Base-by-base conservation (phyloP, 2,888 invertebrate genomes). In the Sphinx pinastri region DNA sequence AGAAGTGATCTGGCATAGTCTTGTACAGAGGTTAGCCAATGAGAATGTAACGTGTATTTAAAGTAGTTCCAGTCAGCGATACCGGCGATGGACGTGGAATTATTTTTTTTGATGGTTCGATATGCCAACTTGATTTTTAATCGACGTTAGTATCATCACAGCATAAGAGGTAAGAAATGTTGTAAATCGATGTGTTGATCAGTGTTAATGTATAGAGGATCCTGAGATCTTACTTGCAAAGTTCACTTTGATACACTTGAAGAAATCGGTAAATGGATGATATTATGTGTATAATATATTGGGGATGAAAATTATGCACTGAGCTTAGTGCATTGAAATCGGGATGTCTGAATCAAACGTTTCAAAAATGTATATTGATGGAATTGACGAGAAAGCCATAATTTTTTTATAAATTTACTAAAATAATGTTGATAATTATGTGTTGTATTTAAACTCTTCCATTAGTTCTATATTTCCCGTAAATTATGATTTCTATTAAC, bases 1-100 rank as follows among this genome's bases (percentile, higher is more conserved):
- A 63, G 63, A 63, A 47, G 49, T 63, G 63, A 63, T 45, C 60
- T 63, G 63, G 63, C 63, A 16, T 63, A 63, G 63, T 63, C 49
- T 63, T 63, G 49, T 63, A 63, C 63, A 63, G 49, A 63, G 49
- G 47, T 63, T 63, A 63, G 63, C 47, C 19, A 47, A 49, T 63
- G 47, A 8, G 6, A 19, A 55, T 55, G 55, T 55, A 55, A 55
- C 55, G 19, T 55, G 55, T 55, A 19, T 55, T 55, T 55, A 55
- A 38, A 55, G 55, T 55, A 55, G 55, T 55, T 55, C 19, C 55
- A 55, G 55, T 55, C 14, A 52, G 6, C 55, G 12, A 19, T 16
- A 7, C 19, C 55, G n/a, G 19, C 16, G n/a, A 52, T 4, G 52
- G 14, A 14, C 14, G 14, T 52, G 52, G 52, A 52, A 14, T 52